These are phyloP conservation scores for Clistopyga incitator DNA, from an alignment of 2,888 invertebrate genomes.

Conservation along the genomic window DNA sequence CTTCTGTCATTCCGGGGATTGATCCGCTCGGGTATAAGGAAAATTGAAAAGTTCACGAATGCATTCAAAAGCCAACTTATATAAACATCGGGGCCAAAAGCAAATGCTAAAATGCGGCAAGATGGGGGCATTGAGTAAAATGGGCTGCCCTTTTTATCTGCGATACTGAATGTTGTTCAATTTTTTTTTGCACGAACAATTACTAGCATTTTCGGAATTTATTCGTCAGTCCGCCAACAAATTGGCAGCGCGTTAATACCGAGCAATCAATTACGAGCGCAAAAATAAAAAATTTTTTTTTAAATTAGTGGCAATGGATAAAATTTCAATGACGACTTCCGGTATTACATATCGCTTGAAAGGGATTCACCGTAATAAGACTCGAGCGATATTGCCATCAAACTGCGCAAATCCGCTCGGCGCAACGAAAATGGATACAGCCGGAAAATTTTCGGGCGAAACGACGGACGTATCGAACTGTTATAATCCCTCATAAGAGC, in stretches of 20 bases:
- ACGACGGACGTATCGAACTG: constrained; percentile 72
- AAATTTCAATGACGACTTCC: background rate
- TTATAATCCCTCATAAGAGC: constrained; percentile 71
- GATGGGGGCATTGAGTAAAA: too few species aligned
- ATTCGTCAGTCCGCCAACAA: too few species aligned
- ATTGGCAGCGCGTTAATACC: too few species aligned
- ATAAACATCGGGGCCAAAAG: too few species aligned
- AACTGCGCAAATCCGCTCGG: constrained; percentile 6
- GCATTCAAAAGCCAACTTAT: background rate
- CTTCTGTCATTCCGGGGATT: constrained; percentile 9
- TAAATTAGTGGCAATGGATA: background rate
- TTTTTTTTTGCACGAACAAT: too few species aligned
- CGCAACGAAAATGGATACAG: background rate
- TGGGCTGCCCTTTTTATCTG: too few species aligned
- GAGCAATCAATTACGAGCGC: too few species aligned
- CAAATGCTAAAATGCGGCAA: too few species aligned
- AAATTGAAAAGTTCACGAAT: constrained; percentile 11
- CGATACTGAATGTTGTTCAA: too few species aligned
- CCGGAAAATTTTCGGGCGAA: background rate
- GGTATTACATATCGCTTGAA: background rate
- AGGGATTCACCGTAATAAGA: background rate
- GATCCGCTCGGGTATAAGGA: constrained; percentile 1
- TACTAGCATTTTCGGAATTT: too few species aligned
- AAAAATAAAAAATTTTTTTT: background rate
- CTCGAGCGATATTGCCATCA: constrained; percentile 6